Evolutionary conservation across 2,113 vertebrate genomes (phyloP).

Genomic region (Acanthisitta chloris): DNA sequence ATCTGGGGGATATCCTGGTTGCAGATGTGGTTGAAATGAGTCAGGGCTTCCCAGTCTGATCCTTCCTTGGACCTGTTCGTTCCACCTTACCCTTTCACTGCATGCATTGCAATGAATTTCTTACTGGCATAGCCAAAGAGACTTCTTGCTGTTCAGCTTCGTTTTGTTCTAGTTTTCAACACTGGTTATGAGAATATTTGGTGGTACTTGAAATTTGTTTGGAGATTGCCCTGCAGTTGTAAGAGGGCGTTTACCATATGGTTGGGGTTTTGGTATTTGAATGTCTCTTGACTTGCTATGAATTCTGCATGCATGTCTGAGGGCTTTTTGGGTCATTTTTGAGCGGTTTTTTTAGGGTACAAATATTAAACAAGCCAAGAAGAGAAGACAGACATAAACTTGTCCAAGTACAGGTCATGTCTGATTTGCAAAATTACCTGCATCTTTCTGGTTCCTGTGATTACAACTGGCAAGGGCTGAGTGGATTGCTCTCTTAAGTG

Average conservation of each 20-base stretch:
- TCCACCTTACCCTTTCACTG: background rate
- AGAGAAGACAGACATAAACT: background rate
- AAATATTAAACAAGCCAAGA: background rate
- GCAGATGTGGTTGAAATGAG: background rate
- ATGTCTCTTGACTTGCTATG: background rate
- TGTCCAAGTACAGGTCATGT: background rate
- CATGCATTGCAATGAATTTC: background rate
- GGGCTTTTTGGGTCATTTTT: background rate
- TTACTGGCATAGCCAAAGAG: background rate
- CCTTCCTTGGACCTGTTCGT: background rate
- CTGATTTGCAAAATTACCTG: background rate
- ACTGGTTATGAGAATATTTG: background rate
- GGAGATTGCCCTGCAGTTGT: background rate
- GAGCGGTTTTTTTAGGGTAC: background rate
- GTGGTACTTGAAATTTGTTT: background rate
- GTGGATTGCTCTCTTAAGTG: background rate
- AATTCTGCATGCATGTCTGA: background rate
- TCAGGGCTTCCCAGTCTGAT: background rate
- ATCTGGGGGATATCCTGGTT: background rate
- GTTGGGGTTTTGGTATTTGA: background rate
- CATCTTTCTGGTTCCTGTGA: background rate
- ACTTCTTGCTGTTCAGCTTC: background rate
- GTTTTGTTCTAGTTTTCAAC: background rate
- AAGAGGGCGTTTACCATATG: background rate
- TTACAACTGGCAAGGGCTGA: background rate